These are phyloP conservation scores for Andrena dorsata DNA, from an alignment of 2,888 invertebrate genomes.

Conservation along the genomic window DNA sequence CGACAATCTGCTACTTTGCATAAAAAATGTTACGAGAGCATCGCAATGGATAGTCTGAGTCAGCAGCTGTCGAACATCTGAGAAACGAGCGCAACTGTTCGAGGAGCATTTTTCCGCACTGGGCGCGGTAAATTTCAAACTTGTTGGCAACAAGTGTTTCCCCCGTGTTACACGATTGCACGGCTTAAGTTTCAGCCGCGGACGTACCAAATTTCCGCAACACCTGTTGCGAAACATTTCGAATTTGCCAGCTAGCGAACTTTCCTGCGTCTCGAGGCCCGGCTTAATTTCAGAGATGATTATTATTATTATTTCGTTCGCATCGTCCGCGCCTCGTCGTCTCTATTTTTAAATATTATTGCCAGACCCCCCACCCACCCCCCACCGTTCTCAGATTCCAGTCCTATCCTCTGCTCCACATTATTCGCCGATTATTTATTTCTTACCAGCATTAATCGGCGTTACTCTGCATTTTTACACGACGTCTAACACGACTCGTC, in stretches of 20 bases:
- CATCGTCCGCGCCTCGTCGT: conserved; percentile 40
- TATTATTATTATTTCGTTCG: conserved; percentile 65
- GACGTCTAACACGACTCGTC: conserved; percentile 5
- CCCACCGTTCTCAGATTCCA: conserved; percentile 51
- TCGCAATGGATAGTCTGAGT: neutral
- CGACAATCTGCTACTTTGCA: too few species aligned
- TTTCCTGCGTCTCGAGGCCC: conserved; percentile 58
- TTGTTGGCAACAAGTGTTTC: conserved; percentile 75
- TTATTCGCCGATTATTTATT: conserved; percentile 52
- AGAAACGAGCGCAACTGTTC: conserved; percentile 19
- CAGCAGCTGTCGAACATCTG: conserved; percentile 20
- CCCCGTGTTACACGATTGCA: conserved; percentile 68
- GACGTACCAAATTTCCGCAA: conserved; percentile 75
- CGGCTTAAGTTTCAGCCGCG: conserved; percentile 73
- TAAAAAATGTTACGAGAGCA: too few species aligned
- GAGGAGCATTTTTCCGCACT: conserved; percentile 49
- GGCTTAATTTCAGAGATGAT: conserved; percentile 71
- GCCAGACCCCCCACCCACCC: conserved; percentile 46
- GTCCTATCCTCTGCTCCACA: conserved; percentile 41
- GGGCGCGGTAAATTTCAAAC: conserved; percentile 68
- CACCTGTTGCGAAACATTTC: conserved; percentile 76
- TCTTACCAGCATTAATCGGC: conserved; percentile 47
- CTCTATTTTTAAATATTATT: conserved; percentile 74
- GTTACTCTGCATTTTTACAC: neutral
- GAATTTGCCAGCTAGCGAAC: conserved; percentile 71